Evolutionary conservation across 2,113 vertebrate genomes (phyloP), one percentile per base, ranked within the genome.

Genomic region (Siniperca chuatsi): DNA sequence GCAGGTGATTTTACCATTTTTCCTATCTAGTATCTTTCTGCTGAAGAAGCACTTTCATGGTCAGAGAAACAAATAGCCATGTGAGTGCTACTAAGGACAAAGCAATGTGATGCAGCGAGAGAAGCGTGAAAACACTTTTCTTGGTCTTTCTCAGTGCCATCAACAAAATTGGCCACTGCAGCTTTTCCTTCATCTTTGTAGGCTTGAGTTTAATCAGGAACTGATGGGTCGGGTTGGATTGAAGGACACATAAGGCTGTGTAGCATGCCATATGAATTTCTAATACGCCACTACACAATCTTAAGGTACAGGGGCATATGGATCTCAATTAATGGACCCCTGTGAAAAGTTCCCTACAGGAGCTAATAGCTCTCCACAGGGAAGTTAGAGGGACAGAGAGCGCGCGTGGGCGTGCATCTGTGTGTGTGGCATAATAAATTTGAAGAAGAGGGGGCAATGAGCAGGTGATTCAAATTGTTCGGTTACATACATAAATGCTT

Each of bases 41-140:
- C 86, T 88, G 84, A 89, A 72, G 48, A 33, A 50, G 85, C 75
- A 71, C 60, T 86, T 90, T 86, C 18, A 79, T 60, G 71, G 58
- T 75, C 60, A 81, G 66, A 77, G 46, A 91, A 89, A 91, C 82
- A 87, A 89, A 88, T 29, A 79, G 75, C 67, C 40, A 60, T 8
- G 6, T 37, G 35, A 6, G 35, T n/a, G 29, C 65, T 62, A 85
- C 60, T 67, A 90, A 90, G 86, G 89, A 89, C 78, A 67, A 74
- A 87, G 75, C 62, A 83, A 85, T 85, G 69, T 83, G 61, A 25
- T 48, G 29, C 35, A 42, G 58, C 6, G 12, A 79, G 46, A 81
- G 80, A 80, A 44, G 78, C 54, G 7, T 62, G 52, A 13, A 73
- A 74, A 87, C 73, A 71, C 72, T 61, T 73, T 35, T 60, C 46